A percentile compares a stretch with the other conserved stretches of the same genome.
phyloP scores from a whole-genome alignment of 2,113 vertebrate species.

The Dicaeum eximium region DNA sequence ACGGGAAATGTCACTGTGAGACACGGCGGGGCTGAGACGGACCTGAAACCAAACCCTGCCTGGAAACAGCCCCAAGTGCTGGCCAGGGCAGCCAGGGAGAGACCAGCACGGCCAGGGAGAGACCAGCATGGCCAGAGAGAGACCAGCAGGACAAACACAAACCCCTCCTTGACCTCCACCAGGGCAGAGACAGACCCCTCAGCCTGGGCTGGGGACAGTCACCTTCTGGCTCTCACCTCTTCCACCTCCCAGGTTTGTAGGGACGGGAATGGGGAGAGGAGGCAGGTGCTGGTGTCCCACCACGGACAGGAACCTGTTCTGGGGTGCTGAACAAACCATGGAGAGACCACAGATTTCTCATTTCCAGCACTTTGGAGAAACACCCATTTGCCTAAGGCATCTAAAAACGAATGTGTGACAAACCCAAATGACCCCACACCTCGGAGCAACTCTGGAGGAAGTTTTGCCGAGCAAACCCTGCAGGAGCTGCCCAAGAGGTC shows the following conservation, averaged over 20 bases:
- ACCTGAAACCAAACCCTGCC: not conserved
- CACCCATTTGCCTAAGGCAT: accelerated
- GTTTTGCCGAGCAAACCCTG: not conserved
- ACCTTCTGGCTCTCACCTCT: not conserved
- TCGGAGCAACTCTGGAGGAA: not conserved
- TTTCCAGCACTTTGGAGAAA: not conserved
- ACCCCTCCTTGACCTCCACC: accelerated
- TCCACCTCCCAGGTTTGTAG: not conserved
- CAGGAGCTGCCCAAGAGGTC: not conserved
- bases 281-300: not conserved
- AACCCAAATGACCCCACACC: accelerated
- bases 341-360: accelerated
- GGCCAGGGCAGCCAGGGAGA: not conserved
- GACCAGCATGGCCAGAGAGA: not conserved
- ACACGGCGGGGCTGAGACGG: not conserved
- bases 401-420: accelerated
- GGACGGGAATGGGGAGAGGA: accelerated
- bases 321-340: accelerated
- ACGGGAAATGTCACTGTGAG: not conserved
- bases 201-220: not conserved
- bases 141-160: accelerated
- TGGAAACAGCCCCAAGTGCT: not conserved
- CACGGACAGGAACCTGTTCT: accelerated
- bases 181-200: not conserved
- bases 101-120: not conserved